Base-by-base conservation (phyloP, 1,140 invertebrate genomes). In the Drosophila tani region DNA sequence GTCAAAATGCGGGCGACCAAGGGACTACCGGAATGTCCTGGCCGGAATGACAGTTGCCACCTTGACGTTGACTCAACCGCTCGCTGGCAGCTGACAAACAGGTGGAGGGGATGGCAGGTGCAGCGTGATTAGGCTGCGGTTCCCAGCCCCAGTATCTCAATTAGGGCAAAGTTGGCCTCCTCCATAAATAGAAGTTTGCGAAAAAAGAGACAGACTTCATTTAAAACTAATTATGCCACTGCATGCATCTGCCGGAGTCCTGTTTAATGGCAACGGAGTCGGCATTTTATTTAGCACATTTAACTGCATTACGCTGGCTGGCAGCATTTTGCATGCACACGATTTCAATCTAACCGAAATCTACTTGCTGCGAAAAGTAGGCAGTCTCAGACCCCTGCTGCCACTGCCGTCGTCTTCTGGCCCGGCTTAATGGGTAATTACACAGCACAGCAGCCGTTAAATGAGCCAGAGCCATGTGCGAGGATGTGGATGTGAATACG, bases 261-360 rank as follows among this genome's bases (percentile, higher is more conserved):
- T 15, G 70, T 69, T 79, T 69, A 84, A 81, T 79, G 75, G 76
- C 71, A 76, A 83, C 80, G 79, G 73, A 79, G 84, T 88, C 80
- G 74, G 77, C 84, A 81, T 87, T 88, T 87, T 88, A 87, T 84
- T 88, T 88, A 79, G 68, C 82, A 83, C 84, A 88, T 88, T 88
- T 88, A 87, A 88, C 84, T 84, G 85, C 80, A 83, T 84, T 80
- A 83, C 80, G 63, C 45, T 43, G 24, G 45, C 51, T 68, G 58
- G 63, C 56, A 68, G 81, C 76, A 80, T 84, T 84, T 86, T 79
- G 75, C 82, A 73, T 71, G 71, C 75, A 86, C 46, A 77, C 46
- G 50, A 51, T 70, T 69, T 65, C 75, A 60, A 79, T 76, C 83
- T 66, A 73, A 85, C 69, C 69, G 63, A 85, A 85, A 77, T 80